Conservation (phyloP, 2,888 invertebrate genomes). For the Dorcus hopei region DNA sequence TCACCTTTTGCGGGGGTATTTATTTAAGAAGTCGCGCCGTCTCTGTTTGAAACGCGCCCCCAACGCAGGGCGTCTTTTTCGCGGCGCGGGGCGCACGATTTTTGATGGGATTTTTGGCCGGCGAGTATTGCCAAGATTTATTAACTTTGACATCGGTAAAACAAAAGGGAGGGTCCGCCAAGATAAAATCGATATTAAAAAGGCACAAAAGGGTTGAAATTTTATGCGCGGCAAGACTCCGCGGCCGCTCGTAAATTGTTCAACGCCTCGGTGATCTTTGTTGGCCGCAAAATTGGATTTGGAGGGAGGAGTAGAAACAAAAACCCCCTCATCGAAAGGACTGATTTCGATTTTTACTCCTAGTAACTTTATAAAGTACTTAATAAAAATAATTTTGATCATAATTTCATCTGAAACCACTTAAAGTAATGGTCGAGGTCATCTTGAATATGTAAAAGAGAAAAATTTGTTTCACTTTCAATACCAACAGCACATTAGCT, state of each 20-base stretch:
- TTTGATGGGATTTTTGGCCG: constrained; percentile 5
- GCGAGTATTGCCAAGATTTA: constrained; percentile 9
- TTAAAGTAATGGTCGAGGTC: too few relatives aligned
- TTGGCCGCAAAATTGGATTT: not conserved
- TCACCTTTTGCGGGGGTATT: not conserved
- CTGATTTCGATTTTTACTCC: too few relatives aligned
- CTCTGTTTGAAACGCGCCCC: not conserved
- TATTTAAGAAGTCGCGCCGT: not conserved
- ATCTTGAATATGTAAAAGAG: too few relatives aligned
- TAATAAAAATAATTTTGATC: too few relatives aligned
- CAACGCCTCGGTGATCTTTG: not conserved
- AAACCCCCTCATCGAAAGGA: too few relatives aligned
- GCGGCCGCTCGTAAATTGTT: not conserved
- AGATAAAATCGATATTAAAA: constrained; percentile 3
- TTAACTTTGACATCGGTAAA: constrained; percentile 12
- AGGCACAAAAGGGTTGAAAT: constrained; percentile 3
- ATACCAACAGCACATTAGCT: too few relatives aligned
- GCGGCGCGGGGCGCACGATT: not conserved
- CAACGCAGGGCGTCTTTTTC: not conserved
- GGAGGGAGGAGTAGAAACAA: not conserved
- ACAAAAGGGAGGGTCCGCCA: constrained; percentile 7
- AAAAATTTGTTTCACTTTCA: too few relatives aligned
- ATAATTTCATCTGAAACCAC: too few relatives aligned
- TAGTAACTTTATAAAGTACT: too few relatives aligned
- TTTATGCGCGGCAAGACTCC: not conserved